Percentiles rank a stretch among this genome's conserved stretches.
These are phyloP conservation scores for Capromys pilorides DNA, from an alignment of 2,797 vertebrate genomes.

Conservation along the genomic window DNA sequence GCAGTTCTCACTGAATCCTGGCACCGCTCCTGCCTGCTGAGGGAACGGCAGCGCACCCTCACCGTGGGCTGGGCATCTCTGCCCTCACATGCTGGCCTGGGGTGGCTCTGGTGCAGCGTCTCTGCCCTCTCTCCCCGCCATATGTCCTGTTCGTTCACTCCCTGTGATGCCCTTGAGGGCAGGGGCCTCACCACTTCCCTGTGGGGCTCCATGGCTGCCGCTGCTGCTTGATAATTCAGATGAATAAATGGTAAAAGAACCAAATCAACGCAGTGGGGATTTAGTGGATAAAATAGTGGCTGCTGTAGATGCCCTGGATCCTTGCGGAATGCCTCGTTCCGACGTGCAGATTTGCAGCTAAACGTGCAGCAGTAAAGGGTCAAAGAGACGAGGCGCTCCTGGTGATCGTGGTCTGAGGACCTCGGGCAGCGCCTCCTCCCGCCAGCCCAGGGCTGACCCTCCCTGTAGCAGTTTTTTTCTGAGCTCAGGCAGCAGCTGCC, in stretches of 20 bases:
- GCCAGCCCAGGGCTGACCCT: background rate
- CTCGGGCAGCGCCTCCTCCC: background rate
- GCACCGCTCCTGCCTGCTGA: background rate
- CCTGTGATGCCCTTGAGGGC: background rate
- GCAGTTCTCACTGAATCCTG: background rate
- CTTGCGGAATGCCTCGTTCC: background rate
- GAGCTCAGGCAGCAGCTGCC: constrained; percentile 3
- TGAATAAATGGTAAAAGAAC: background rate
- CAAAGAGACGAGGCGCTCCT: background rate
- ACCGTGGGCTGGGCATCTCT: background rate
- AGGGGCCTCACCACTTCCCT: background rate
- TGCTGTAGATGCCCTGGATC: background rate
- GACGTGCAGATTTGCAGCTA: background rate
- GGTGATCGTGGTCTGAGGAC: background rate
- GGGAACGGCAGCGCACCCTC: background rate
- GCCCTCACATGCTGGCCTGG: background rate
- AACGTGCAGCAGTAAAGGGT: no score
- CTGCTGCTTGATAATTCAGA: background rate
- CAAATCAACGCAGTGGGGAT: background rate
- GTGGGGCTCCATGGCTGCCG: no score
- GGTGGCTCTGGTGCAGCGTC: no score
- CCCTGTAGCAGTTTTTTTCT: background rate
- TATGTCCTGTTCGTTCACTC: background rate
- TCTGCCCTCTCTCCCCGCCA: no score
- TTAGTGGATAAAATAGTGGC: background rate